Evolutionary conservation across 1,140 invertebrate species (phyloP).

Genomic region (Drosophila pallidifrons): DNA sequence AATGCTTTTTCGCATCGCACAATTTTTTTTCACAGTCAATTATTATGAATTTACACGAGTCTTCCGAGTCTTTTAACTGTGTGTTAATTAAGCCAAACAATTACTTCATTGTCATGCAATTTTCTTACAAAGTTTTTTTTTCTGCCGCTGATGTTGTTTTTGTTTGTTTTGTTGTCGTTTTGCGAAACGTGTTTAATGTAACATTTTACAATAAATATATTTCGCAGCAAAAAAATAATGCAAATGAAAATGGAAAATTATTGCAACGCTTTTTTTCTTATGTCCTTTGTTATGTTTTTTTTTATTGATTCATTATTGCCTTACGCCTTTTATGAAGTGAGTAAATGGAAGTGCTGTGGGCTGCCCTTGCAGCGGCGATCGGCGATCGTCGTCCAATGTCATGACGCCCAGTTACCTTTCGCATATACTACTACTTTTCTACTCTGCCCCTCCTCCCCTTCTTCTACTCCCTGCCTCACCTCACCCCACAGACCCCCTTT

Average conservation of each 20-base stretch:
- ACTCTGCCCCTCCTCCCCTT: not conserved
- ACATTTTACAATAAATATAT: constrained; percentile 40
- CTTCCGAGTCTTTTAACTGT: constrained; percentile 42
- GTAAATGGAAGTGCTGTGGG: constrained; percentile 2
- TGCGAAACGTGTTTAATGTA: constrained; percentile 41
- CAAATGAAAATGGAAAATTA: constrained; percentile 27
- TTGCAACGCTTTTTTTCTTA: constrained; percentile 7
- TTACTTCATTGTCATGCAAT: constrained; percentile 45
- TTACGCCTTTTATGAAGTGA: constrained; percentile 16
- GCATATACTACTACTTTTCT: not conserved
- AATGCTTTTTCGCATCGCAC: constrained; percentile 37
- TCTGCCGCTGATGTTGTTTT: not conserved
- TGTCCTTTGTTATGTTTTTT: not conserved
- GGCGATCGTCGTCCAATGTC: constrained; percentile 39
- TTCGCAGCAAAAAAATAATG: constrained; percentile 34
- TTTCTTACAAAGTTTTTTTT: constrained; percentile 8
- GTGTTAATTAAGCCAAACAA: constrained; percentile 54
- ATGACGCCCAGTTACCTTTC: constrained; percentile 35
- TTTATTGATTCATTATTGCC: constrained; percentile 34
- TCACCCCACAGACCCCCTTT: not conserved
- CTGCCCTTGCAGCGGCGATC: constrained; percentile 35
- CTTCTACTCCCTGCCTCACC: too few relatives aligned
- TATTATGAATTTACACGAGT: constrained; percentile 42
- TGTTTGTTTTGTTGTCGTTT: constrained; percentile 4
- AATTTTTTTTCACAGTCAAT: constrained; percentile 48